Percentiles rank a stretch among this genome's conserved stretches.
Conservation (phyloP, 2,113 vertebrate genomes). For the Callipepla squamata region DNA sequence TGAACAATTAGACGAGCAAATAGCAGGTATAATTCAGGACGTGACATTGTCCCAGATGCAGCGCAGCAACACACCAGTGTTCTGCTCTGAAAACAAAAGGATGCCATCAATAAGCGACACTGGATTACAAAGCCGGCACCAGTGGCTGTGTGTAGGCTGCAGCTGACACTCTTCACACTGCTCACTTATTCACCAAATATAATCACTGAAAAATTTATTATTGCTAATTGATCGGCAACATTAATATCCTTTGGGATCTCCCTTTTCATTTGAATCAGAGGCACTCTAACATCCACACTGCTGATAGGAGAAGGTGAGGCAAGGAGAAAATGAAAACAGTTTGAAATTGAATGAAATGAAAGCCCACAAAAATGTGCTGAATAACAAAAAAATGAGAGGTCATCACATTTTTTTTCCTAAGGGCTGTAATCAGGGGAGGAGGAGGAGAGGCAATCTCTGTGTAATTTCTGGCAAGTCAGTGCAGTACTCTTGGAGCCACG, state of each 20-base stretch:
- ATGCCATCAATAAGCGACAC: not conserved
- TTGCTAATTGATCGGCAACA: not conserved
- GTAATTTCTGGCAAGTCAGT: conserved; percentile 35
- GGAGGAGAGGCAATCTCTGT: not conserved
- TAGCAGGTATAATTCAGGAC: rapidly evolving
- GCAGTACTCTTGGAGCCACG: not conserved
- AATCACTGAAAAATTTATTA: too few relatives aligned
- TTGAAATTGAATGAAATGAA: conserved; percentile 3
- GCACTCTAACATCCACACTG: not conserved
- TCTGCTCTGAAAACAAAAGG: not conserved
- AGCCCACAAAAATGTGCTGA: conserved; percentile 50
- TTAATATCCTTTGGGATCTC: not conserved
- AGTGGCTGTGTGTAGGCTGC: not conserved
- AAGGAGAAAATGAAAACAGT: conserved; percentile 3
- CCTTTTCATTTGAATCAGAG: not conserved
- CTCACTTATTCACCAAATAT: not conserved
- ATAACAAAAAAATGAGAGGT: conserved; percentile 28
- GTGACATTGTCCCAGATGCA: not conserved
- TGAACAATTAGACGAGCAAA: not conserved
- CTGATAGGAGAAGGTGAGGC: not conserved
- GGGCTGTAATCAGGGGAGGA: conserved; percentile 22
- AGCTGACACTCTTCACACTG: not conserved
- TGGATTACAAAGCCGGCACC: not conserved
- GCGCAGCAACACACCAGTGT: not conserved
- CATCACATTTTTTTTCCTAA: conserved; percentile 54